Base-by-base conservation (phyloP, 2,888 invertebrate species). In the Penaeus monodon region DNA sequence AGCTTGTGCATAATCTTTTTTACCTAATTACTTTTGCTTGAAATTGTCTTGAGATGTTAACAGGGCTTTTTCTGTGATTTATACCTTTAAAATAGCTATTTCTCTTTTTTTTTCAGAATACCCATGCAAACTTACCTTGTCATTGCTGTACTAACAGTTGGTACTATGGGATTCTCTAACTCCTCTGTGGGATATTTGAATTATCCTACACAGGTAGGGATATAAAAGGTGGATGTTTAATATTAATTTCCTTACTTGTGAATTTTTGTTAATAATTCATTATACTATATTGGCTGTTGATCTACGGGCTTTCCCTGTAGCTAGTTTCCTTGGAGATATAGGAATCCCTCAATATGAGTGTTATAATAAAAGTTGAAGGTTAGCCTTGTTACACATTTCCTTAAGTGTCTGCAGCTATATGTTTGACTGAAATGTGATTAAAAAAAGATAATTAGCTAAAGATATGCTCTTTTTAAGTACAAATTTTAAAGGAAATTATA, bases 111-210 rank as follows among this genome's bases (percentile, higher is more conserved):
- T 94, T 94, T 90, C 93, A 97, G 97, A 92, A 97, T 98, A 90
- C 97, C 98, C 10, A 91, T 97, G 91, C 94, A 93, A 91, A 96
- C 95, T 0, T 99, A 99, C 92, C 93, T 95, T 79, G 92, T 97
- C 74, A 93, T 99, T 89, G 98, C 98, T 74, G 94, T 96, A 1
- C 93, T 98, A 79, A 98, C 98, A 0, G 94, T 99, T 27, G 97
- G 97, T 6, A 99, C 99, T 3, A 99, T 99, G 97, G 97, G 98
- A 0, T 94, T 98, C 90, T 98, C 98, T 1, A 99, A 99, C 93
- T 95, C 98, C 7, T 97, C 98, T 1, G 94, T 99, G 22, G 98
- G 97, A 80, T 98, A 97, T 92, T 94, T 99, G 22, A 99, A 99
- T 93, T 99, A 98, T 92, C 98, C 99, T 0, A 99, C 98, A 0